phyloP scores from a whole-genome alignment of 2,113 vertebrate genomes.

The Prolemur simus region DNA sequence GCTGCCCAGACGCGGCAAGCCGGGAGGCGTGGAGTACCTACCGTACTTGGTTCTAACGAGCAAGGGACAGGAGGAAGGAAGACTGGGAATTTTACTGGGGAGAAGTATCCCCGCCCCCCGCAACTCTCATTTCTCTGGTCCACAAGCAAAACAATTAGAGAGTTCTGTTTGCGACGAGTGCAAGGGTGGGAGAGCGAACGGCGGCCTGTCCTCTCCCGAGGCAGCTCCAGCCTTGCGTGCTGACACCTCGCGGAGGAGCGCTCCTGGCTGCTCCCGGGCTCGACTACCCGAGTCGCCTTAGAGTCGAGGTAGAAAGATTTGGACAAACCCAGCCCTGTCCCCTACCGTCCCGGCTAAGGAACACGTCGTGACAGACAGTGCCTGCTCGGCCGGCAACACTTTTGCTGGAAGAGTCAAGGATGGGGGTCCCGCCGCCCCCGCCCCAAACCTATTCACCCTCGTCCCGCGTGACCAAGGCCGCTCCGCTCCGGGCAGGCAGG shows the following conservation, averaged over 20 bases:
- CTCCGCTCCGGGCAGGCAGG: slow-evolving; percentile 48
- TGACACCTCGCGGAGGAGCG: not conserved
- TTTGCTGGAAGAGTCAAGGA: not conserved
- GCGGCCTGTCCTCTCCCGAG: not conserved
- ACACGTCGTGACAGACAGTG: not conserved
- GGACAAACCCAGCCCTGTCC: not conserved
- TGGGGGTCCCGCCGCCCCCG: not conserved
- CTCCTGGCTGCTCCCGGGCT: not conserved
- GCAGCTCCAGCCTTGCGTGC: not conserved
- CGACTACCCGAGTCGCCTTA: not conserved
- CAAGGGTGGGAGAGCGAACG: not conserved
- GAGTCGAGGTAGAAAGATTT: not conserved
- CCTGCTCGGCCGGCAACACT: not conserved
- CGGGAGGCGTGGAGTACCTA: not conserved
- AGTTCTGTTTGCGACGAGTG: not conserved
- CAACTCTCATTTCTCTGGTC: not conserved
- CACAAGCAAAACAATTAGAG: not conserved
- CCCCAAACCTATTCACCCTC: not conserved
- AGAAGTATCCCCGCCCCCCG: not conserved
- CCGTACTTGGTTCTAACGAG: not conserved
- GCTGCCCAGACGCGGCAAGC: not conserved
- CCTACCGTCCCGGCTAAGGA: not conserved
- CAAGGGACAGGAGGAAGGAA: not conserved
- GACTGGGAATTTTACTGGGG: not conserved
- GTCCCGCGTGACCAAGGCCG: not conserved